Evolutionary conservation across 1,140 invertebrate species (phyloP).

Genomic region (Scaptomyza pallida): DNA sequence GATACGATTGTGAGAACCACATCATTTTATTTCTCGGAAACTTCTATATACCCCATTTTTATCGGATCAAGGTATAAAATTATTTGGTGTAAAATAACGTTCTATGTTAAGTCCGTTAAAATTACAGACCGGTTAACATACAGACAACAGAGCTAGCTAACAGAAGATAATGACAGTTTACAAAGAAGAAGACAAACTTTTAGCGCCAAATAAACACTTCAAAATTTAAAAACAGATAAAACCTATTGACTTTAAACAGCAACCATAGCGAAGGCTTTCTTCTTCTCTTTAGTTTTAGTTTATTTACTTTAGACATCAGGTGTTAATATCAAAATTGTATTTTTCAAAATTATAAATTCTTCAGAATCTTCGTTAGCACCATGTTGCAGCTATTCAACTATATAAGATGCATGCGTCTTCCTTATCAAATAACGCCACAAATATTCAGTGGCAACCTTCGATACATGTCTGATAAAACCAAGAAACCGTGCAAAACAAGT

Average conservation of each 20-base stretch:
- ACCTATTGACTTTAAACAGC: background rate
- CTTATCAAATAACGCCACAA: background rate
- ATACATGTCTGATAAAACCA: slow-evolving; percentile 9
- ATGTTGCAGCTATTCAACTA: slow-evolving; percentile 26
- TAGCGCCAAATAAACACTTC: background rate
- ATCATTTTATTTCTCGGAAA: too few relatives aligned
- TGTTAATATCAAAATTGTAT: slow-evolving; percentile 4
- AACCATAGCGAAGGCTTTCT: background rate
- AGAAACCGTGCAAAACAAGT: slow-evolving; percentile 12
- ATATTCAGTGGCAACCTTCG: slow-evolving; percentile 4
- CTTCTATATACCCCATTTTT: background rate
- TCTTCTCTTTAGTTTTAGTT: background rate
- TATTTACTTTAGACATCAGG: background rate
- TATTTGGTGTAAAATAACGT: background rate
- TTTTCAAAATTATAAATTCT: background rate
- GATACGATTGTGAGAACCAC: too few relatives aligned
- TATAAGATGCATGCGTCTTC: background rate
- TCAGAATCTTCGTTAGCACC: background rate
- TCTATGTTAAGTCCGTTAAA: background rate
- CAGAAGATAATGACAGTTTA: background rate
- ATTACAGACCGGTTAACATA: too few relatives aligned
- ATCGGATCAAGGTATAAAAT: background rate
- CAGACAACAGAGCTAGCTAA: background rate
- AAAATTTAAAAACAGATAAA: background rate
- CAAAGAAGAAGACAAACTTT: background rate